Percentiles rank a stretch among this genome's conserved stretches.
phyloP scores from a whole-genome alignment of 2,888 invertebrate genomes.

The Papilio demoleus region DNA sequence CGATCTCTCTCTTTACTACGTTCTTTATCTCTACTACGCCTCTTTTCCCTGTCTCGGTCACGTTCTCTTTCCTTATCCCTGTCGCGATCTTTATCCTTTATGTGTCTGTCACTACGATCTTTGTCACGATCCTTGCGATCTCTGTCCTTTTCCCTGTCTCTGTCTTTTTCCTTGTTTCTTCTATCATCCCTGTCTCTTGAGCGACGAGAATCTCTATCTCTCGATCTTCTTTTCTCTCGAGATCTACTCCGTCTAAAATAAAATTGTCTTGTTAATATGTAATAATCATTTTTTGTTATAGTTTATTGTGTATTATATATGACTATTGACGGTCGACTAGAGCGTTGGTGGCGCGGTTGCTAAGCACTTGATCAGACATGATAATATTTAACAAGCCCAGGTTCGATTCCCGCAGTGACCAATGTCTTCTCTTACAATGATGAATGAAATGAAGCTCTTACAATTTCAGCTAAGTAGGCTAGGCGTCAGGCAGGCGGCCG shows the following conservation, averaged over 20 bases:
- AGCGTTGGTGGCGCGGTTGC: too few relatives aligned
- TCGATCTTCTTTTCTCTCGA: slow-evolving; percentile 79
- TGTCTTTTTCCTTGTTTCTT: slow-evolving; percentile 62
- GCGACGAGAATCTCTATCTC: slow-evolving; percentile 84
- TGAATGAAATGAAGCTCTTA: too few relatives aligned
- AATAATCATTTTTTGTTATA: not conserved
- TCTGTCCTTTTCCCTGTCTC: slow-evolving; percentile 61
- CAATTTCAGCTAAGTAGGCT: too few relatives aligned
- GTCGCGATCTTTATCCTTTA: slow-evolving; percentile 61
- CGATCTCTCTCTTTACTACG: slow-evolving; percentile 62
- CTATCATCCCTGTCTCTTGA: slow-evolving; percentile 82
- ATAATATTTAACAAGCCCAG: too few relatives aligned
- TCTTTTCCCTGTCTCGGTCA: slow-evolving; percentile 60
- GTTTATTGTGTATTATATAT: too few relatives aligned
- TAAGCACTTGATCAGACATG: too few relatives aligned
- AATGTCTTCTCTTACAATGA: too few relatives aligned
- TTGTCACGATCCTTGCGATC: slow-evolving; percentile 52
- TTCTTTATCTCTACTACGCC: slow-evolving; percentile 57
- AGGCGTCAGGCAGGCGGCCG: too few relatives aligned
- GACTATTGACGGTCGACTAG: too few relatives aligned
- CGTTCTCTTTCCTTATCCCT: slow-evolving; percentile 51
- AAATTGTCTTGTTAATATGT: not conserved
- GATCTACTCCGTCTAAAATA: slow-evolving; percentile 71
- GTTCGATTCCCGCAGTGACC: too few relatives aligned
- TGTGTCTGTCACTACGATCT: slow-evolving; percentile 51